Conservation (phyloP, 2,113 vertebrate species). For the Oreochromis niloticus region DNA sequence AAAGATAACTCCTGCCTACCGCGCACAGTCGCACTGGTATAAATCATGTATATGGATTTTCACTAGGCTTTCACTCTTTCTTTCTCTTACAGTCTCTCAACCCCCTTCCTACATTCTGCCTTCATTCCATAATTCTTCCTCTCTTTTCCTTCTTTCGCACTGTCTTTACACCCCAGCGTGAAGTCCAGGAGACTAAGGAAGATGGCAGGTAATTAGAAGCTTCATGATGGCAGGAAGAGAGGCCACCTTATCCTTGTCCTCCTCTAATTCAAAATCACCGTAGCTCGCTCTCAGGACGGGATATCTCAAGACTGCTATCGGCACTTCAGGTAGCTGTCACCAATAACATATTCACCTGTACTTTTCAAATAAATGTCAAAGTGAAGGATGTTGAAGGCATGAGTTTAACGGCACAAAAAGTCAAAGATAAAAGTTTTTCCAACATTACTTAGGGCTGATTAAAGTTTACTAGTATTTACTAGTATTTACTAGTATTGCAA, state of each 20-base stretch:
- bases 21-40: conserved; percentile 68
- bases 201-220: conserved; percentile 67
- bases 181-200: conserved; percentile 12
- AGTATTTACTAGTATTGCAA: neutral
- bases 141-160: neutral
- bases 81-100: conserved; percentile 49
- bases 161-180: conserved; percentile 13
- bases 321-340: neutral
- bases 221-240: neutral
- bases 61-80: conserved; percentile 70
- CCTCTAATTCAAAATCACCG: conserved; percentile 6
- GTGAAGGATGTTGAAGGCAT: neutral
- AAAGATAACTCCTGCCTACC: conserved; percentile 74
- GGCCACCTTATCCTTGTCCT: conserved; percentile 13
- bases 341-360: neutral
- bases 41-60: conserved; percentile 84
- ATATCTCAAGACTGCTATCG: neutral
- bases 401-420: neutral
- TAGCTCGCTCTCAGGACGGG: neutral
- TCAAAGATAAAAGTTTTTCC: neutral
- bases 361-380: neutral
- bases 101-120: conserved; percentile 29
- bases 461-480: neutral
- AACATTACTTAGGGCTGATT: neutral
- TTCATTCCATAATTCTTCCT: conserved; percentile 40